These are phyloP conservation scores for Enteromius paludinosus DNA, from an alignment of 2,797 vertebrate species.

Conservation along the genomic window DNA sequence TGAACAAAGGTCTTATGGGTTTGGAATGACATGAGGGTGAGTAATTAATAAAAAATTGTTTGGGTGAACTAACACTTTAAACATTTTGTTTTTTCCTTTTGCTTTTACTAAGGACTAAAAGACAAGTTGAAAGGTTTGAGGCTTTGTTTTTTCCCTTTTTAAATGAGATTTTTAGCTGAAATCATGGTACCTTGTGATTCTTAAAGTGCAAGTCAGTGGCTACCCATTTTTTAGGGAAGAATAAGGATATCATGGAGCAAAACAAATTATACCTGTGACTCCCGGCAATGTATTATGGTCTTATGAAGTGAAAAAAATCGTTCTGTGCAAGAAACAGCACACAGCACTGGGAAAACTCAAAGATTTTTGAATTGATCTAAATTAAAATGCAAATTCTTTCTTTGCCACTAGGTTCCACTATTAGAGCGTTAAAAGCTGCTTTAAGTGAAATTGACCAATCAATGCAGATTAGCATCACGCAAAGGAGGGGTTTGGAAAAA, in stretches of 20 bases:
- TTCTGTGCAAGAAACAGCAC: background rate
- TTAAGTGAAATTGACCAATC: too few relatives aligned
- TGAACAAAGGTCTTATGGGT: too few relatives aligned
- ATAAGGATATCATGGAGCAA: background rate
- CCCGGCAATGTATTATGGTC: background rate
- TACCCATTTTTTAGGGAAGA: background rate
- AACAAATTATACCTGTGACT: rapidly evolving
- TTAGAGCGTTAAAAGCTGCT: too few relatives aligned
- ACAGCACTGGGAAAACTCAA: too few relatives aligned
- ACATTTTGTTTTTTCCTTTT: background rate
- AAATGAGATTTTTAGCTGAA: background rate
- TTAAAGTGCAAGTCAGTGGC: background rate
- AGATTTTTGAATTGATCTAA: too few relatives aligned
- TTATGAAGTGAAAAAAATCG: background rate
- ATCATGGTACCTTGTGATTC: background rate
- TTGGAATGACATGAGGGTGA: too few relatives aligned
- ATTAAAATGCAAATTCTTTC: too few relatives aligned
- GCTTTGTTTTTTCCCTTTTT: too few relatives aligned
- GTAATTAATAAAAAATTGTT: too few relatives aligned
- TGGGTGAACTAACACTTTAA: background rate
- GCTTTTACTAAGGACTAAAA: background rate
- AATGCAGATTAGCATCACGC: too few relatives aligned
- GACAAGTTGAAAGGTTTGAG: background rate
- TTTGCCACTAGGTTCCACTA: too few relatives aligned
- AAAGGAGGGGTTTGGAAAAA: too few relatives aligned